Base-by-base conservation (phyloP, 1,140 invertebrate species). In the Tachypleus tridentatus region DNA sequence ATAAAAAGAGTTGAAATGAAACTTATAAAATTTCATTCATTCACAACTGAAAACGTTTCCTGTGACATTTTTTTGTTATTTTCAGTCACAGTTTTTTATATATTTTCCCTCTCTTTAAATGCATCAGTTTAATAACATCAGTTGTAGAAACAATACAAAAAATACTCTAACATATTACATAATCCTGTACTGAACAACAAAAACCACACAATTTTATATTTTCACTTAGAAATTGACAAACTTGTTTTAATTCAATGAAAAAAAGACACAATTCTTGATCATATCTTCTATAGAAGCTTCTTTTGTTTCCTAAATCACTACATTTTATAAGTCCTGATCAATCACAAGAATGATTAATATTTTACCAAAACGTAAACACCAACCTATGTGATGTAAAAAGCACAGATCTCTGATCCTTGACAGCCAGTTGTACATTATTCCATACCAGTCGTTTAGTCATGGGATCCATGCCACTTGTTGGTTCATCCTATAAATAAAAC, bases 401-500 rank as follows among this genome's bases (percentile, higher is more conserved):
- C 52, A 77, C 70, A 50, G 69, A 72, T 59, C 68, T 61, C 7
- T 66, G 57, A 53, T 67, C 65, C 64, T 68, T 67, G 7, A 71
- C 64, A 11, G 71, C 64, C 57, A 66, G 52, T 48, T 65, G 58
- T 58, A 80, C 74, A 65, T 71, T 73, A 29, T 77, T 74, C 78
- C 78, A 80, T 4, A 77, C 74, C 11, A 76, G 65, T 48, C 77
- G 68, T 60, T 77, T 72, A 9, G 76, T 76, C 7, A 66, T 73
- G 6, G 78, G 77, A 70, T 80, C 79, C 77, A 80, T 78, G 0
- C 78, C 79, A 50, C 76, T 76, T n/a, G 79, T 80, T n/a, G 79
- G 78, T 68, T 80, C 79, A 73, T 80, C 79, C 76, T 77, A 62
- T 7, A 69, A 65, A 58, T 58, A 49, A 10, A 49, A 6, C 3